Evolutionary conservation across 2,797 vertebrate species (phyloP).

Genomic region (Podarcis lilfordi): DNA sequence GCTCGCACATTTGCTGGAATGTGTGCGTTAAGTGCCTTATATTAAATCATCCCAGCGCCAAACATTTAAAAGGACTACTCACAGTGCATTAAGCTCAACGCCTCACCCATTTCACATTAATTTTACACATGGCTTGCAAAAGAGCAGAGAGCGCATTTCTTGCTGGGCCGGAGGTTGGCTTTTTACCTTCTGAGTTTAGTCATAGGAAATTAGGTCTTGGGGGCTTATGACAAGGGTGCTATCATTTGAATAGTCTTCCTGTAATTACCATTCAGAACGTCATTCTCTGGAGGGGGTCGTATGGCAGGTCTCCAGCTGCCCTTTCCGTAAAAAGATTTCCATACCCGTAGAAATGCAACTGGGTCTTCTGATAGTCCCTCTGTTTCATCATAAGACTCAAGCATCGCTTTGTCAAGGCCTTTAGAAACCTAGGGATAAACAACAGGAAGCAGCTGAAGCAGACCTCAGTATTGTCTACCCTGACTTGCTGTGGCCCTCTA

Average conservation of each 20-base stretch:
- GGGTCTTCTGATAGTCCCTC: background rate
- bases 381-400: background rate
- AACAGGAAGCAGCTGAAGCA: too few relatives aligned
- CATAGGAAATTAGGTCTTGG: slow-evolving; percentile 11
- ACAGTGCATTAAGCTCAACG: background rate
- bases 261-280: background rate
- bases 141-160: background rate
- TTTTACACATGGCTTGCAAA: slow-evolving; percentile 22
- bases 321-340: background rate
- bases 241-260: background rate
- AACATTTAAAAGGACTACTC: slow-evolving; percentile 7
- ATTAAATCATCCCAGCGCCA: background rate
- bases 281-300: background rate
- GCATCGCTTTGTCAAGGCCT: background rate
- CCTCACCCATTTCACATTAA: slow-evolving; percentile 10
- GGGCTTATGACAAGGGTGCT: background rate
- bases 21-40: background rate
- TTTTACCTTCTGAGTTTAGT: slow-evolving; percentile 6
- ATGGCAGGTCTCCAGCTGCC: background rate
- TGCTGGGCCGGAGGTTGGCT: background rate
- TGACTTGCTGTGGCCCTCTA: too few relatives aligned
- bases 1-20: background rate
- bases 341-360: background rate
- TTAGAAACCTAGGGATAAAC: background rate
- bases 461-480: too few relatives aligned